phyloP scores from a whole-genome alignment of 2,797 vertebrate genomes.

The Argentina silus region DNA sequence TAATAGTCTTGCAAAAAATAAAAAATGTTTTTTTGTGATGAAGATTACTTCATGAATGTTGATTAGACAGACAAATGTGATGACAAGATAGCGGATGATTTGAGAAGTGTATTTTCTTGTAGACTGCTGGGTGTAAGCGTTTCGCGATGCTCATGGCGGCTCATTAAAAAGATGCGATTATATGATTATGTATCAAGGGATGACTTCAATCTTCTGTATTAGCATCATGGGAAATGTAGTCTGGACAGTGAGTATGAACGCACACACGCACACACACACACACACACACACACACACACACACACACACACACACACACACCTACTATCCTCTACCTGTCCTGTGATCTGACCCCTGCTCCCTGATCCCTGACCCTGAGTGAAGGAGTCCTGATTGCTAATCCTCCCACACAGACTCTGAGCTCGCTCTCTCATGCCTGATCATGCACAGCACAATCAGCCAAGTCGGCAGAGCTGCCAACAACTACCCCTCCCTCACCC shows the following conservation, averaged over 20 bases:
- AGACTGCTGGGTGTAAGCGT: conserved; percentile 40
- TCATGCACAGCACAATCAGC: conserved; percentile 64
- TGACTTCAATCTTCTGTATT: conserved; percentile 52
- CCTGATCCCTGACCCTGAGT: conserved; percentile 58
- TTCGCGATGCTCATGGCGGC: conserved; percentile 41
- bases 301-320: neutral
- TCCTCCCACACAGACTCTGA: conserved; percentile 66
- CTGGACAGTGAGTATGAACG: conserved; percentile 36
- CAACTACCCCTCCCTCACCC: conserved; percentile 24
- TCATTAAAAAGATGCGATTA: conserved; percentile 31
- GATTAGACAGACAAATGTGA: conserved; percentile 68
- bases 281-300: neutral
- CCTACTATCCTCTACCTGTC: conserved; percentile 55
- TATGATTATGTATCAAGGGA: conserved; percentile 50
- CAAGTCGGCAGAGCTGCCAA: conserved; percentile 56
- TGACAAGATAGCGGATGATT: conserved; percentile 65
- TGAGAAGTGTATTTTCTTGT: conserved; percentile 49
- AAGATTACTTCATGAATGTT: conserved; percentile 48
- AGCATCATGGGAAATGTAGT: conserved; percentile 50
- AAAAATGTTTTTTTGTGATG: conserved; percentile 56
- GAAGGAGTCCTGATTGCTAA: conserved; percentile 57
- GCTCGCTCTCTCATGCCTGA: conserved; percentile 65
- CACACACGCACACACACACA: conserved; percentile 2
- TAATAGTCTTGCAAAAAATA: conserved; percentile 59
- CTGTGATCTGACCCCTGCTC: conserved; percentile 9